Evolutionary conservation across 1,140 invertebrate species (phyloP).

Genomic region (Nixonia krombeini): DNA sequence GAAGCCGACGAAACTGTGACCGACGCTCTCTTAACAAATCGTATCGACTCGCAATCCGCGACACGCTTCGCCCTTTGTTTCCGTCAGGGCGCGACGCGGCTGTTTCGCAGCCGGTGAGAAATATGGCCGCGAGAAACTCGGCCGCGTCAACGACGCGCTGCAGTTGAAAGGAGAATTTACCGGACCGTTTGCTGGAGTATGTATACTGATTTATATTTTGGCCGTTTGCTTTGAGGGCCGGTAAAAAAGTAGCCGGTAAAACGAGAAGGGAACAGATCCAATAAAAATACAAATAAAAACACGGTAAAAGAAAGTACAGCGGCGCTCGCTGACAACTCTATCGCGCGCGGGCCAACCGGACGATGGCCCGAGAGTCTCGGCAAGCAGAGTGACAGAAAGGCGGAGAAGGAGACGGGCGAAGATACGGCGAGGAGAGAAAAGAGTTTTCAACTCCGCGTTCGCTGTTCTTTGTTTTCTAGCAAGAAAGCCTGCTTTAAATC

Average conservation of each 20-base stretch:
- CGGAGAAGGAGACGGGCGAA: neutral
- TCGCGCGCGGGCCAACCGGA: neutral
- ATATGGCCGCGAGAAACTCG: too few species aligned
- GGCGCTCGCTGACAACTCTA: neutral
- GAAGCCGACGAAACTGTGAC: too few species aligned
- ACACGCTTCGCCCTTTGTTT: neutral
- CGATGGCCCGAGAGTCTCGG: neutral
- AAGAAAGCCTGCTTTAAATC: slow-evolving; percentile 1
- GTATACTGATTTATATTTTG: neutral
- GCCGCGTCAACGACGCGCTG: too few species aligned
- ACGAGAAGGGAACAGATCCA: neutral
- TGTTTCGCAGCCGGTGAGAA: too few species aligned
- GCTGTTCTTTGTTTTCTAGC: neutral
- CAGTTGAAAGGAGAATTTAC: too few species aligned
- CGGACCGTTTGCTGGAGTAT: neutral
- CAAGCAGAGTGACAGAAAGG: neutral
- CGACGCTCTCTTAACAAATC: too few species aligned
- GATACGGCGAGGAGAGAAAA: neutral
- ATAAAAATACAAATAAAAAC: slow-evolving; percentile 1
- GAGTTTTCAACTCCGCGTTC: neutral
- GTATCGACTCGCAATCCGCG: too few species aligned
- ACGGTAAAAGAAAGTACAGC: neutral
- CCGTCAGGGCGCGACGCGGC: neutral
- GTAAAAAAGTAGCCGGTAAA: neutral
- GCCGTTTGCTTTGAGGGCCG: neutral